phyloP scores from a whole-genome alignment of 2,113 vertebrate genomes.

The Procapra przewalskii region DNA sequence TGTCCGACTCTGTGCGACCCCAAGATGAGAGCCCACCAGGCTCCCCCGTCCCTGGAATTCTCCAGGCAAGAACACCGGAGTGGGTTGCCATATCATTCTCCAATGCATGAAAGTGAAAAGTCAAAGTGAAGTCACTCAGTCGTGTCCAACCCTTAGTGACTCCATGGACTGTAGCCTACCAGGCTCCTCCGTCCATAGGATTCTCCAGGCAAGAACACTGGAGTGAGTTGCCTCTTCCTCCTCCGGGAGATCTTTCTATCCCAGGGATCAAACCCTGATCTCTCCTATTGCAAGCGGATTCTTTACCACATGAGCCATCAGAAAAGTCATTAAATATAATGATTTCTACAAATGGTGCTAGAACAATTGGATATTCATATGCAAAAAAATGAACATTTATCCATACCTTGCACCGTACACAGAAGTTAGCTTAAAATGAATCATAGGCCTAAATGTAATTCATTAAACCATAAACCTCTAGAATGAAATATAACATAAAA shows the following conservation, averaged over 20 bases:
- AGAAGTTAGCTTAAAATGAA: not conserved
- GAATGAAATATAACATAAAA: not conserved
- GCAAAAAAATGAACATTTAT: not conserved
- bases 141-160: not conserved
- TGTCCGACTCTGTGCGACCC: not conserved
- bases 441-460: not conserved
- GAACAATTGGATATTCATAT: not conserved
- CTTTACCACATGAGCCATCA: not conserved
- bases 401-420: not conserved
- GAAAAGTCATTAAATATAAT: not conserved
- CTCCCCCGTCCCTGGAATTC: not conserved
- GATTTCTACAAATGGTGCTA: not conserved
- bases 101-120: not conserved
- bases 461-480: not conserved
- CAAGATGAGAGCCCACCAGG: not conserved
- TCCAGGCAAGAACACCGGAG: not conserved
- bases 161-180: not conserved
- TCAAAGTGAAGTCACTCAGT: not conserved
- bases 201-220: not conserved
- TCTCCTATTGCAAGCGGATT: not conserved
- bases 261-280: not conserved
- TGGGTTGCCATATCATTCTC: not conserved
- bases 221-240: not conserved
- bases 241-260: not conserved
- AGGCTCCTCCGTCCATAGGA: not conserved